Evolutionary conservation across 2,888 invertebrate genomes (phyloP), one percentile per base, ranked within the genome.

Genomic region (Spilarctia lutea): DNA sequence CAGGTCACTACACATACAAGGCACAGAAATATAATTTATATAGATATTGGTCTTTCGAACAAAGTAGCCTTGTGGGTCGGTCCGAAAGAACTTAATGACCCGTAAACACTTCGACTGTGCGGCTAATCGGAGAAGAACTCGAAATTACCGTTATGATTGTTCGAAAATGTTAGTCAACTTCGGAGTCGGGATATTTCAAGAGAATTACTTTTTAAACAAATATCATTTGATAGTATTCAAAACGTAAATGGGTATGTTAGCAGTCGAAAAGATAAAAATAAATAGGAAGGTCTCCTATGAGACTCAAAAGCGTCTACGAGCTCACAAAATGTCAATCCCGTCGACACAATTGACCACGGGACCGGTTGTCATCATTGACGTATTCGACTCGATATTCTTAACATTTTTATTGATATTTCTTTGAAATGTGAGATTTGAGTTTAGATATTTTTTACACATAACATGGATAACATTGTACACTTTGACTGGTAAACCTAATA

Each of bases 21-120:
- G 79, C 78, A 84, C 73, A 76, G 76, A 82, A 81, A 81, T 81
- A 84, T 79, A 83, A 73, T 68, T 75, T 75, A 76, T 81, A 84
- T 79, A 84, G 71, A 68, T 73, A 48, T 65, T 39, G 76, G 73
- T 79, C 74, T 76, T 80, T 79, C 72, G 75, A 77, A 81, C 74
- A 78, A 80, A 83, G 79, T 81, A 79, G 78, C 68, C 65, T 56
- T 79, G 73, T 75, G 79, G 73, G 75, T 73, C 72, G 81, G 83
- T 84, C 83, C 85, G 83, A 85, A 86, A 81, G 85, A 83, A 87
- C 81, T 87, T 88, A 90, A 90, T 90, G 90, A 87, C 75, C 86
- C 86, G 88, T 90, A 80, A 89, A 89, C 63, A 68, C 81, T 82
- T 81, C 77, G 79, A 81, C 77, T 82, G 80, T 35, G 69, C 74